Evolutionary conservation across 2,888 invertebrate species (phyloP), one percentile per base, ranked within the genome.

Genomic region (Conus canariensis): DNA sequence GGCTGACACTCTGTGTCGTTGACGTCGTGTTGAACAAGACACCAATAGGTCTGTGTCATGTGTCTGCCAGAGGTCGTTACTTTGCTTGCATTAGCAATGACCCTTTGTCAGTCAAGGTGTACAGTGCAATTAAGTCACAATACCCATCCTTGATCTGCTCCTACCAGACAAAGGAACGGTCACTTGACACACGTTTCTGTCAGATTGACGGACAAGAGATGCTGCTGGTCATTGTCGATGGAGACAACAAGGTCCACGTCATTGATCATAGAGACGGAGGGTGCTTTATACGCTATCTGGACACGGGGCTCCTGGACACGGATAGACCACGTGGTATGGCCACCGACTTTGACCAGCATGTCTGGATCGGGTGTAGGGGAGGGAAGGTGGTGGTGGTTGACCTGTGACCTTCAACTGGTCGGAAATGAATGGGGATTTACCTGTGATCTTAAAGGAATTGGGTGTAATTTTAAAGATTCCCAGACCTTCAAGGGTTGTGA

Each of bases 321-420:
- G 70, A 70, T 64, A 87, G 45, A 87, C 70, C 70, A 67, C 16
- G 45, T 14, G 9, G 87, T 70, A 22, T 87, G 22, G 87, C 87
- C 45, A 70, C 45, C 14, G 88, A 88, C 45, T 88, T 14, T 45
- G 19, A 70, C 70, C 45, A 77, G 25, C 77, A 67, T 25, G 30
- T 77, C 1, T 88, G 74, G 88, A 56, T 87, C 45, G 87, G 87
- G 16, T 87, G 70, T 56, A 6, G 14, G 9, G 87, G 87, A 70
- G 87, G 85, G 85, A 85, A 60, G 85, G 85, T 85, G 85, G 82
- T 83, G 56, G 22, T 83, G 56, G 19, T 83, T 56, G 82, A 83
- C 58, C 58, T 83, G 19, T 83, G 58, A 83, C 77, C 45, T 80
- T 80, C 12, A 64, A 64, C 1, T 10, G 60, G 60, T 64, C 60